Percentiles rank a stretch among this genome's conserved stretches.
Evolutionary conservation across 2,113 vertebrate genomes (phyloP).

Genomic region (Phylloscopus trochilus): DNA sequence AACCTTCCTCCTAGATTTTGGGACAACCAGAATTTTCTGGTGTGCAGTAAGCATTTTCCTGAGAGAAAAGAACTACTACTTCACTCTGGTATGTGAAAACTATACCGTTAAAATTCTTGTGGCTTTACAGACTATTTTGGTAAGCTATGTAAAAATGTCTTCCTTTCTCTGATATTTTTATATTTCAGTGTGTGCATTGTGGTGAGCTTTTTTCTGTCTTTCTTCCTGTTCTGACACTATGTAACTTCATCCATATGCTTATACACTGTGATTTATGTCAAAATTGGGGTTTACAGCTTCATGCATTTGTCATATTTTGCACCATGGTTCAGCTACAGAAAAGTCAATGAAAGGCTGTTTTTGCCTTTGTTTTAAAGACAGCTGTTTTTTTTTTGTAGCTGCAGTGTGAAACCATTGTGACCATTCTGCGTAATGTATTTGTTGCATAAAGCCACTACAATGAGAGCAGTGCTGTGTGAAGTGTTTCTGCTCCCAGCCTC

Average conservation of each 20-base stretch:
- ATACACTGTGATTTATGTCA: not conserved
- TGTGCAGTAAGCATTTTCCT: not conserved
- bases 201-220: not conserved
- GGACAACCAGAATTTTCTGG: not conserved
- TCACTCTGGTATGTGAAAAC: not conserved
- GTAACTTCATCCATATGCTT: not conserved
- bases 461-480: not conserved
- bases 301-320: not conserved
- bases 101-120: not conserved
- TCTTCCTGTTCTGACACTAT: not conserved
- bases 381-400: not conserved
- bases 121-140: not conserved
- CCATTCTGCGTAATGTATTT: rapidly evolving
- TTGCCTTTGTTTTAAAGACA: not conserved
- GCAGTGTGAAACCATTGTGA: not conserved
- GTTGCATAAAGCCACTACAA: not conserved
- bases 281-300: not conserved
- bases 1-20: not conserved
- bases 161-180: not conserved
- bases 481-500: not conserved
- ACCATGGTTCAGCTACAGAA: not conserved
- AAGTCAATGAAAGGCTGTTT: not conserved
- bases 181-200: not conserved
- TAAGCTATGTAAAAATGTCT: not conserved
- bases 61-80: not conserved